phyloP scores from a whole-genome alignment of 2,888 invertebrate genomes.

The Diarsia mendica region DNA sequence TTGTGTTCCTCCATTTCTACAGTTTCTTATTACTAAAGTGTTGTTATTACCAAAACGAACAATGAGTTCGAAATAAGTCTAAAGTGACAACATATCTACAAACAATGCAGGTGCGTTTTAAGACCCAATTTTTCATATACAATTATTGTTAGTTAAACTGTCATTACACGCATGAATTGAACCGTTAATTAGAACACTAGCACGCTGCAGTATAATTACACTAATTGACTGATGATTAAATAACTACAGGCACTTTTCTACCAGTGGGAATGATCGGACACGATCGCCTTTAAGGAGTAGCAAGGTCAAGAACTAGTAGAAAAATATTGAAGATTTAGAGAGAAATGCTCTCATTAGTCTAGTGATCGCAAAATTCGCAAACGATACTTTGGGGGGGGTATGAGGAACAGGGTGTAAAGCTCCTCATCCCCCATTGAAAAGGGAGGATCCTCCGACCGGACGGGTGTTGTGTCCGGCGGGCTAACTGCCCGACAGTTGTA shows the following conservation, averaged over 20 bases:
- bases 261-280: slow-evolving; percentile 24
- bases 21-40: not conserved
- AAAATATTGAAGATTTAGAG: not conserved
- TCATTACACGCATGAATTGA: slow-evolving; percentile 37
- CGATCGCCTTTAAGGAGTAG: slow-evolving; percentile 46
- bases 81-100: not conserved
- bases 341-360: not conserved
- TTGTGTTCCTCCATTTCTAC: not conserved
- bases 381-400: too few species aligned
- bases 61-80: not conserved
- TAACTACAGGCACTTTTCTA: slow-evolving; percentile 1
- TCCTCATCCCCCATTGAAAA: too few species aligned
- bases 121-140: slow-evolving; percentile 8
- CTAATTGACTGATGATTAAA: slow-evolving; percentile 30
- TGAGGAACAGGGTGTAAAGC: too few species aligned
- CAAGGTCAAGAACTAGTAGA: slow-evolving; percentile 65
- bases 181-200: slow-evolving; percentile 33
- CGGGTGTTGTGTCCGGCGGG: too few species aligned
- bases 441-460: too few species aligned
- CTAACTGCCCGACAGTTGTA: too few species aligned
- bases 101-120: slow-evolving; percentile 16
- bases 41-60: too few species aligned
- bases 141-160: slow-evolving; percentile 28
- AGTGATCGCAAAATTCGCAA: too few species aligned
- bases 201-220: slow-evolving; percentile 20